phyloP scores from a whole-genome alignment of 2,888 invertebrate species.

The Eubasilissa splendida region DNA sequence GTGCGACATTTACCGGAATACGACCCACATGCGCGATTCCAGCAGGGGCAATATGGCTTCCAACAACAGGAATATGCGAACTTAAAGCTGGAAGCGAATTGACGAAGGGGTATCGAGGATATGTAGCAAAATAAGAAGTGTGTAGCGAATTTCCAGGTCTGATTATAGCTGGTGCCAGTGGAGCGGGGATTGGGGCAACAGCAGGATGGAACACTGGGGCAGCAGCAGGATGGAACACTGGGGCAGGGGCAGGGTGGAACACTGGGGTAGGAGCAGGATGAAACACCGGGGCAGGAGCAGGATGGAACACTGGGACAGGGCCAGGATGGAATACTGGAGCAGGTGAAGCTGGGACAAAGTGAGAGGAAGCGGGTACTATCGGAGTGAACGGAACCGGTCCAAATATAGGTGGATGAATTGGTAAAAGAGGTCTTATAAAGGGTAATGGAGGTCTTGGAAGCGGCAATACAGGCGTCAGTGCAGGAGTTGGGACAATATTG shows the following conservation, averaged over 20 bases:
- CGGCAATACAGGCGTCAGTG: slow-evolving; percentile 58
- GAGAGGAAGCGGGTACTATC: not conserved
- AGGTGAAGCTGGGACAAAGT: slow-evolving; percentile 28
- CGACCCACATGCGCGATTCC: slow-evolving; percentile 22
- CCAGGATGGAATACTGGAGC: slow-evolving; percentile 5
- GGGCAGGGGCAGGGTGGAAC: slow-evolving; percentile 58
- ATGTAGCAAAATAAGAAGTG: slow-evolving; percentile 68
- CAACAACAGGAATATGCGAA: slow-evolving; percentile 28
- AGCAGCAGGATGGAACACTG: slow-evolving; percentile 62
- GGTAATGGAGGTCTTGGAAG: slow-evolving; percentile 62
- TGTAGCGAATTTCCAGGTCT: slow-evolving; percentile 69
- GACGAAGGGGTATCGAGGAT: slow-evolving; percentile 67
- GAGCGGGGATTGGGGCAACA: slow-evolving; percentile 38
- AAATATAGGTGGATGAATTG: slow-evolving; percentile 37
- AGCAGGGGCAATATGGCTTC: slow-evolving; percentile 28
- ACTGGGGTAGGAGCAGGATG: slow-evolving; percentile 31
- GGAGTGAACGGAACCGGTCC: slow-evolving; percentile 23
- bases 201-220: slow-evolving; percentile 38
- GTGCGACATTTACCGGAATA: slow-evolving; percentile 24
- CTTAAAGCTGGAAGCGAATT: slow-evolving; percentile 59
- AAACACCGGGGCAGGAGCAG: slow-evolving; percentile 20
- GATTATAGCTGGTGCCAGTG: slow-evolving; percentile 63
- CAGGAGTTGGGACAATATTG: slow-evolving; percentile 63
- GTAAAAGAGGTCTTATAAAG: slow-evolving; percentile 42
- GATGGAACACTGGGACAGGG: slow-evolving; percentile 62